These are phyloP conservation scores for Eupristina koningsbergeri DNA, from an alignment of 1,140 invertebrate species.

Conservation along the genomic window DNA sequence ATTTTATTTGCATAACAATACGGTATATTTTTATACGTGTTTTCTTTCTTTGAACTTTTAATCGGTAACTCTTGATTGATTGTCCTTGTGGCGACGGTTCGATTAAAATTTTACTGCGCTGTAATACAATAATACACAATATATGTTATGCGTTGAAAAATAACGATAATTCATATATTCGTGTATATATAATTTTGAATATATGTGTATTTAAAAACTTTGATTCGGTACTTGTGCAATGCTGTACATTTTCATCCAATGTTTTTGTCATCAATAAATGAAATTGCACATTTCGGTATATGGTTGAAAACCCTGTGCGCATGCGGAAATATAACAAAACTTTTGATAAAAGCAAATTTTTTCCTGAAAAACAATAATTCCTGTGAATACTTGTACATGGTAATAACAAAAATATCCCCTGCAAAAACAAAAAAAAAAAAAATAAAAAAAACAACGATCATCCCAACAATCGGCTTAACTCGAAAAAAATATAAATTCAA, in stretches of 20 bases:
- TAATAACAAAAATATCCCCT: slow-evolving; percentile 40
- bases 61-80: slow-evolving; percentile 53
- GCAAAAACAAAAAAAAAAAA: too few relatives aligned
- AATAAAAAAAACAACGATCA: too few relatives aligned
- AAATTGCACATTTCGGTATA: slow-evolving; percentile 61
- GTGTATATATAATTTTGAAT: slow-evolving; percentile 46
- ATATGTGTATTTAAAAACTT: slow-evolving; percentile 58
- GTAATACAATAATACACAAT: slow-evolving; percentile 2
- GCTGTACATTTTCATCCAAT: slow-evolving; percentile 63
- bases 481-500: too few relatives aligned
- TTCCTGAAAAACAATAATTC: slow-evolving; percentile 26
- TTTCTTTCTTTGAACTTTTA: slow-evolving; percentile 47
- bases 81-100: slow-evolving; percentile 23
- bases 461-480: too few relatives aligned
- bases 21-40: too few relatives aligned
- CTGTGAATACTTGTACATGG: slow-evolving; percentile 2
- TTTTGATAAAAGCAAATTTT: slow-evolving; percentile 11
- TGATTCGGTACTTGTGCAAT: slow-evolving; percentile 68
- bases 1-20: too few relatives aligned
- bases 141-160: slow-evolving; percentile 54
- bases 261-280: slow-evolving; percentile 50
- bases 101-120: slow-evolving; percentile 24
- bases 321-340: slow-evolving; percentile 50
- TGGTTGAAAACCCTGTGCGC: slow-evolving; percentile 55
- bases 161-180: slow-evolving; percentile 55